phyloP scores from a whole-genome alignment of 1,140 invertebrate species.

The Drosophila lowei region DNA sequence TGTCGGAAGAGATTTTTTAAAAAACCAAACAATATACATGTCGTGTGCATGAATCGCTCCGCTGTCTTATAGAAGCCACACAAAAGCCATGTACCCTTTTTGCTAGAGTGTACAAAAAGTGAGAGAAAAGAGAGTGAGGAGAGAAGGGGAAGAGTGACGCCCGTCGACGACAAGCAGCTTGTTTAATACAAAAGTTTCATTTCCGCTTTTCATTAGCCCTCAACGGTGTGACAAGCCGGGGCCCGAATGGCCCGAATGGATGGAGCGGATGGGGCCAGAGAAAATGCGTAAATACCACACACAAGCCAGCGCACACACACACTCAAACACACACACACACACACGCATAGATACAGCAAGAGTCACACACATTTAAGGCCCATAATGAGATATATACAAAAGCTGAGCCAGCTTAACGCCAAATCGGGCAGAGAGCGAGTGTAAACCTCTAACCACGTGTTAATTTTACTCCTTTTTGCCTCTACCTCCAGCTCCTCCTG shows the following conservation, averaged over 20 bases:
- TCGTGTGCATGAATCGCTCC: too few relatives aligned
- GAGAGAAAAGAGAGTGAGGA: conserved; percentile 14
- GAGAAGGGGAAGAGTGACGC: background rate
- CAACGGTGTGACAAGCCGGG: conserved; percentile 71
- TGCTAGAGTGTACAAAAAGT: background rate
- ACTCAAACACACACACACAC: background rate
- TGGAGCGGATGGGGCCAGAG: background rate
- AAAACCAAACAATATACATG: too few relatives aligned
- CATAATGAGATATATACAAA: conserved; percentile 78
- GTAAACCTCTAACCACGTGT: conserved; percentile 79
- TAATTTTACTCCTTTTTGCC: conserved; percentile 73
- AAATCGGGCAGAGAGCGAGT: conserved; percentile 65
- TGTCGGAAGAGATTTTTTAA: too few relatives aligned
- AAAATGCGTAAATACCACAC: conserved; percentile 78
- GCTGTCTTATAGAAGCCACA: too few relatives aligned
- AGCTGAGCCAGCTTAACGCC: conserved; percentile 68
- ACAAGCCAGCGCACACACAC: conserved; percentile 8
- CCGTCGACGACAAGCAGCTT: conserved; percentile 14
- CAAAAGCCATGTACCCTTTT: too few relatives aligned
- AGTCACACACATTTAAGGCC: conserved; percentile 66
- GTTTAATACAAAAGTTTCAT: conserved; percentile 82
- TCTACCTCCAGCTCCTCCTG: background rate
- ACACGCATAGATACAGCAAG: conserved; percentile 20
- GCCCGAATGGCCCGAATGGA: background rate
- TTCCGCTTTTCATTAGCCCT: conserved; percentile 80